A percentile compares a stretch with the other conserved stretches of the same genome.
phyloP scores from a whole-genome alignment of 2,888 invertebrate genomes.

The Pseudeuparius sepicola region DNA sequence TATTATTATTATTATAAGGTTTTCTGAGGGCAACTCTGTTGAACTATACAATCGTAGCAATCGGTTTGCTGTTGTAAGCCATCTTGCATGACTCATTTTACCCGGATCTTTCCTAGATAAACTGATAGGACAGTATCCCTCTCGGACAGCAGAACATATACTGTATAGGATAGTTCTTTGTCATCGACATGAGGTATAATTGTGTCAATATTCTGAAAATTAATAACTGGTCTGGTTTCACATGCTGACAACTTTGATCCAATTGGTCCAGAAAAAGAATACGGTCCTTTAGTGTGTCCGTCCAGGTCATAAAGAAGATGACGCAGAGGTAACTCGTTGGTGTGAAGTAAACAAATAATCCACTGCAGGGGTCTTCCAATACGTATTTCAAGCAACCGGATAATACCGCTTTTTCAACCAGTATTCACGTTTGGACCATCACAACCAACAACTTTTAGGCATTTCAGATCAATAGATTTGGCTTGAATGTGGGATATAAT shows the following conservation, averaged over 20 bases:
- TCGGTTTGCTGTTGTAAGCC: conserved; percentile 14
- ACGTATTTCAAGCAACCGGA: conserved; percentile 20
- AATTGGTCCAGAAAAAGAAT: conserved; percentile 10
- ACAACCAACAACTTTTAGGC: conserved; percentile 18
- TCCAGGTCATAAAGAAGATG: conserved; percentile 13
- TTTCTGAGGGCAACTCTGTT: no score
- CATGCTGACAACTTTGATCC: conserved; percentile 8
- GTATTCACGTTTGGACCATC: conserved; percentile 25
- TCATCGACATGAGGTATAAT: conserved; percentile 11
- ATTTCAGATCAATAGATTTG: conserved; percentile 4
- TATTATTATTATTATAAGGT: no score
- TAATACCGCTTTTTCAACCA: conserved; percentile 22
- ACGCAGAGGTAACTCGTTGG: conserved; percentile 16
- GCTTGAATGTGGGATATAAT: conserved; percentile 4
- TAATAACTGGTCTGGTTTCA: conserved; percentile 8
- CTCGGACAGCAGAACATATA: conserved; percentile 8
- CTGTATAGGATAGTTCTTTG: conserved; percentile 11
- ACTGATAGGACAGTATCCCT: conserved; percentile 9
- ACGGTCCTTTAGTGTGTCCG: conserved; percentile 15
- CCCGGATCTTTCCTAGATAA: conserved; percentile 8
- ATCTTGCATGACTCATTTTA: conserved; percentile 11
- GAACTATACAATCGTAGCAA: conserved; percentile 13
- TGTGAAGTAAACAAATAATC: conserved; percentile 18
- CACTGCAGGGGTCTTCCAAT: conserved; percentile 23
- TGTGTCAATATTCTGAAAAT: conserved; percentile 13